phyloP scores from a whole-genome alignment of 2,888 invertebrate genomes.

The Hirtodrosophila duncani region DNA sequence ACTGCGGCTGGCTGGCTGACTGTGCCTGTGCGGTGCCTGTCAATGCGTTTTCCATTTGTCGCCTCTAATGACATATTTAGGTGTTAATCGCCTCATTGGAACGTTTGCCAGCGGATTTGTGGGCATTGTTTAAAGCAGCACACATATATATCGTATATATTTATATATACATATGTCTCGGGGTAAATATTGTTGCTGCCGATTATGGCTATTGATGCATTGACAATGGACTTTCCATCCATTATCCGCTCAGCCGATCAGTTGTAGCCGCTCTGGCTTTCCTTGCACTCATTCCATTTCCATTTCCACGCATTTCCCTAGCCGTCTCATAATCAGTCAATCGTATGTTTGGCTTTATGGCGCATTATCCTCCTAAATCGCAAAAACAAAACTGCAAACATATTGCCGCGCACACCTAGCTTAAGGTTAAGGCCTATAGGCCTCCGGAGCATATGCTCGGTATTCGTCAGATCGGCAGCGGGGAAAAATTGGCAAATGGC shows the following conservation, averaged over 20 bases:
- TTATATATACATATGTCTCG: constrained; percentile 8
- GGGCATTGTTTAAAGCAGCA: constrained; percentile 37
- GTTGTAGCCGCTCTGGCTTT: constrained; percentile 22
- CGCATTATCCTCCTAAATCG: constrained; percentile 76
- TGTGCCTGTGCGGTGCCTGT: constrained; percentile 47
- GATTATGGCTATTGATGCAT: constrained; percentile 62
- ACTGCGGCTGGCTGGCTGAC: too few relatives aligned
- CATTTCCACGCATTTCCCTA: constrained; percentile 1
- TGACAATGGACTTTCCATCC: constrained; percentile 53
- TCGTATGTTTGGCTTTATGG: constrained; percentile 67
- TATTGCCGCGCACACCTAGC: constrained; percentile 51
- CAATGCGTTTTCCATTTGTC: constrained; percentile 63
- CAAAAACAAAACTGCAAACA: constrained; percentile 76
- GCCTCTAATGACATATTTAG: constrained; percentile 71
- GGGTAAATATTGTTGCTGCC: constrained; percentile 68
- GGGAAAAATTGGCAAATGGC: constrained; percentile 53
- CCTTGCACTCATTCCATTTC: neutral
- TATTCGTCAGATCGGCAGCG: constrained; percentile 19
- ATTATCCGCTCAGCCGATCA: constrained; percentile 51
- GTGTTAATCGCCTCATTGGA: constrained; percentile 69
- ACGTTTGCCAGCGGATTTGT: constrained; percentile 51
- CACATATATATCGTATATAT: neutral
- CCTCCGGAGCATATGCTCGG: constrained; percentile 27
- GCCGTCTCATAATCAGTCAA: constrained; percentile 48
- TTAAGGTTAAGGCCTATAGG: constrained; percentile 34